Percentiles rank a stretch among this genome's conserved stretches.
Conservation (phyloP, 2,113 vertebrate genomes). For the Columba janthina region DNA sequence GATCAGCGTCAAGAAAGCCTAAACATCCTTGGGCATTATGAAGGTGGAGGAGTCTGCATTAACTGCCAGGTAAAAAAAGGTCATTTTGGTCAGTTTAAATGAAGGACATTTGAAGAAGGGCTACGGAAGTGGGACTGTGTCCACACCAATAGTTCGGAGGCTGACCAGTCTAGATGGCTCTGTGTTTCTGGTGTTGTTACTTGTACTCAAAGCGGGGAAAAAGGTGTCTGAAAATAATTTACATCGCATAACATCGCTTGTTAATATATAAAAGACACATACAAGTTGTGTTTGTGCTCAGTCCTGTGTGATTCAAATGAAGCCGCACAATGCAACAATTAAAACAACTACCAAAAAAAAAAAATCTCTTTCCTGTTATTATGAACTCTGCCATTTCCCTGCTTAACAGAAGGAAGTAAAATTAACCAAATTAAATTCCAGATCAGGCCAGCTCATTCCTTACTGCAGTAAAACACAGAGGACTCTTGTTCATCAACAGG, state of each 20-base stretch:
- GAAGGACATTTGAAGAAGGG: neutral
- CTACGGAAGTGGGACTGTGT: neutral
- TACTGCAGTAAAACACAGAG: neutral
- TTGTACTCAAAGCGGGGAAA: neutral
- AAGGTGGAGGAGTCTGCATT: slow-evolving; percentile 93
- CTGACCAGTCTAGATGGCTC: neutral
- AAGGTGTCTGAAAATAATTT: neutral
- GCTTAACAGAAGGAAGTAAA: neutral
- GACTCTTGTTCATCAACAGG: neutral
- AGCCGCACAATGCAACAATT: neutral
- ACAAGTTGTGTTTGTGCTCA: neutral
- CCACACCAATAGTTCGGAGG: neutral
- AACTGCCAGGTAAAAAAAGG: slow-evolving; percentile 87
- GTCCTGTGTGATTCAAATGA: neutral
- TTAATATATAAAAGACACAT: neutral
- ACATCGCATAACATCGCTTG: neutral
- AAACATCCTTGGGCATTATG: slow-evolving; percentile 81
- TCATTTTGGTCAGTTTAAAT: neutral
- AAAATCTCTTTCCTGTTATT: neutral
- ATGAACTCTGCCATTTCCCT: neutral
- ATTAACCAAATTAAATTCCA: neutral
- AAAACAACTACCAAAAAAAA: neutral
- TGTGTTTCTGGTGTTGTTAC: neutral
- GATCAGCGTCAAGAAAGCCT: slow-evolving; percentile 83
- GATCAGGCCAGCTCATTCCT: neutral